Base-by-base conservation (phyloP, 2,113 vertebrate species). In the Stegostoma tigrinum region DNA sequence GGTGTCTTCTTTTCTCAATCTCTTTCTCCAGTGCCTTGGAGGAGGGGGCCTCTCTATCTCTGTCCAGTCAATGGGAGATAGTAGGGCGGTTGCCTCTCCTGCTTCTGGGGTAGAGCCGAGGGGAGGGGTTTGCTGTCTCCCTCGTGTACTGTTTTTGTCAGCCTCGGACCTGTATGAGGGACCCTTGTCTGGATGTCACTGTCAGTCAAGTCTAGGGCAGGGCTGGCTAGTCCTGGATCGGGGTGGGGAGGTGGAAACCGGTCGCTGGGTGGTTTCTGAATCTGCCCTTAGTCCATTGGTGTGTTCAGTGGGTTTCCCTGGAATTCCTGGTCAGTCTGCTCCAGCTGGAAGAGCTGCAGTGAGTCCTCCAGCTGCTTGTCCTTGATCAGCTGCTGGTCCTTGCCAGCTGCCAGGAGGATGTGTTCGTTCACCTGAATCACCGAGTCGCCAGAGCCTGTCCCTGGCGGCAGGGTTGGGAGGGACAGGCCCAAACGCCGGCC, bases 221-320 rank as follows among this genome's bases (percentile, higher is more conserved):
- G 10, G 55, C 55, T 61, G 55, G 55, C 55, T 10, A 12, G 55
- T 61, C 12, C 55, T 61, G 55, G 55, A 61, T 61, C 55, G 2
- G 55, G 55, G 55, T 61, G 55, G 55, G 55, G 12, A 1, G 55
- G 12, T 10, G 7, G 55, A 12, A 61, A 7, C 55, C 55, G 8
- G 12, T 61, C 0, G 12, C 55, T 61, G 70, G 27, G 55, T 75
- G 10, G 4, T 4, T 10, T 78, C 80, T 80, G 0, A 0, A 55
- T 80, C 2, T 2, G 17, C 66, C 55, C 96, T 98, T 97, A 99
- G 95, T 98, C 98, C 96, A 97, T 96, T 0, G 97, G 97, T 0
- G 96, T 97, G 83, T 98, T 96, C 0, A 98, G 98, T 78, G 98
- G 98, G 97, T 97, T 95, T 96, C 95, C 70, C 97, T 96, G 98